These are phyloP conservation scores for Neogale vison DNA, from an alignment of 2,113 vertebrate genomes.

Conservation along the genomic window DNA sequence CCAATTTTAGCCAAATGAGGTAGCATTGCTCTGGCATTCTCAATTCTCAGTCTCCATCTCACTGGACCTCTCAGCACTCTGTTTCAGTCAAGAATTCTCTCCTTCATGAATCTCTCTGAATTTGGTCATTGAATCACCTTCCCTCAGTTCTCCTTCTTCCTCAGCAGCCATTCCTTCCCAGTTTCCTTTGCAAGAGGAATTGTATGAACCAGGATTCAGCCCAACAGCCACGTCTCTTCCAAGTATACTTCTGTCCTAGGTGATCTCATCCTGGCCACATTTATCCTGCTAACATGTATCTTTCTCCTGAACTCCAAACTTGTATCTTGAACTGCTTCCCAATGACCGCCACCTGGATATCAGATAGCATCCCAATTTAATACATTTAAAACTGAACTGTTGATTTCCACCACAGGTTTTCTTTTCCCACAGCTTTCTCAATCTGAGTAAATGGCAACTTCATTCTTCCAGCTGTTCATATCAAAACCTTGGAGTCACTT, in stretches of 20 bases:
- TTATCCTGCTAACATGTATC: background rate
- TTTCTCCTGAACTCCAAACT: background rate
- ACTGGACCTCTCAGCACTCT: background rate
- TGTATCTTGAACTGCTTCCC: background rate
- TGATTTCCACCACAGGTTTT: background rate
- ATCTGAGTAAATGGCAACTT: background rate
- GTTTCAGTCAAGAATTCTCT: background rate
- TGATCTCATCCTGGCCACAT: background rate
- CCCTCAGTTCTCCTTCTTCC: background rate
- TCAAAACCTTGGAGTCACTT: background rate
- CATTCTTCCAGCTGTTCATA: background rate
- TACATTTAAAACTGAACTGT: background rate
- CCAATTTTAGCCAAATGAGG: background rate
- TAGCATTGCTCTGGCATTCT: background rate
- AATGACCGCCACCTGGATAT: background rate
- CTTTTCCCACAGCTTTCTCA: background rate
- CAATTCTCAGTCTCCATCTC: background rate
- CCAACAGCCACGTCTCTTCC: background rate
- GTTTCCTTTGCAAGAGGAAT: background rate
- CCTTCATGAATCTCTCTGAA: background rate
- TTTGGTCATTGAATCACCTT: background rate
- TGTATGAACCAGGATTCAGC: background rate
- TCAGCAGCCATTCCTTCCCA: background rate
- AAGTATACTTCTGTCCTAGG: background rate
- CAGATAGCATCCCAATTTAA: background rate